Evolutionary conservation across 2,888 invertebrate species (phyloP).

Genomic region (Chrysolina americana): DNA sequence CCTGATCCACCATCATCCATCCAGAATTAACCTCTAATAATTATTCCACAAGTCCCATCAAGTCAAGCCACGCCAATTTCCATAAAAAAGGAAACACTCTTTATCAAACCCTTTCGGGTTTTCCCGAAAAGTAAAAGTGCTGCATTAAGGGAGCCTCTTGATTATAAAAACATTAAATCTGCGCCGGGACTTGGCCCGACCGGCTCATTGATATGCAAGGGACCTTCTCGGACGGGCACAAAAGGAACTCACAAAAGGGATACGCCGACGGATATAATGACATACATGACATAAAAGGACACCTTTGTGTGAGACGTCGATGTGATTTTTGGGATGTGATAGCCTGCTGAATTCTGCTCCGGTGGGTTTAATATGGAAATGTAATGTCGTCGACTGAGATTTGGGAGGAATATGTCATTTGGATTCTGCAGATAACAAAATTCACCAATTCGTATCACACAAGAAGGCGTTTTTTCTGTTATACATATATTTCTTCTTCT

Average conservation of each 20-base stretch:
- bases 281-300: slow-evolving; percentile 64
- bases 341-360: slow-evolving; percentile 43
- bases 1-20: background rate
- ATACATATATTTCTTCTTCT: too few relatives aligned
- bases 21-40: slow-evolving; percentile 17
- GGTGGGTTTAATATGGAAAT: slow-evolving; percentile 47
- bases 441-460: too few relatives aligned
- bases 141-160: slow-evolving; percentile 62
- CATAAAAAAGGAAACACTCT: slow-evolving; percentile 69
- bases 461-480: too few relatives aligned
- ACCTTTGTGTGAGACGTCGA: slow-evolving; percentile 63
- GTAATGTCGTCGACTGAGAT: slow-evolving; percentile 34
- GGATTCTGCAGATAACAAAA: background rate
- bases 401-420: slow-evolving; percentile 32
- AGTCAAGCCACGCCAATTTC: slow-evolving; percentile 57
- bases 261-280: slow-evolving; percentile 65
- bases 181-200: slow-evolving; percentile 53
- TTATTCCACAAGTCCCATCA: slow-evolving; percentile 39
- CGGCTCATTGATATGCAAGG: slow-evolving; percentile 69
- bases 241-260: slow-evolving; percentile 68
- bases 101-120: slow-evolving; percentile 63
- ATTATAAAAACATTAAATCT: slow-evolving; percentile 69
- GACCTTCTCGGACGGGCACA: slow-evolving; percentile 64
- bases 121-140: slow-evolving; percentile 66
- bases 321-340: slow-evolving; percentile 60